A percentile compares a stretch with the other conserved stretches of the same genome.
phyloP scores from a whole-genome alignment of 1,140 invertebrate species.

The Matsumurasca onukii region DNA sequence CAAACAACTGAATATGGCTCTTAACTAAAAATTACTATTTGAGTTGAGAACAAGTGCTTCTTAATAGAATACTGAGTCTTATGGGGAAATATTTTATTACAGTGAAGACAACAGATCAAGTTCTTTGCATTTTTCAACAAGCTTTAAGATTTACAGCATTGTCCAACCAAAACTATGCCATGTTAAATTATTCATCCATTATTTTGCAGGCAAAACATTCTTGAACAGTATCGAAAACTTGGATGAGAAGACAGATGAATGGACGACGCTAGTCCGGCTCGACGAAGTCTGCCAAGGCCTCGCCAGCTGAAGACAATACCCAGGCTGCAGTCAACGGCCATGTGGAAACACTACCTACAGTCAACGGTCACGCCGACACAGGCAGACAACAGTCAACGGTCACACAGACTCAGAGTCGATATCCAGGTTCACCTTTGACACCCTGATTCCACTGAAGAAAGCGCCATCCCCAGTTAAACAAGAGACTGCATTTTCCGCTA shows the following conservation, averaged over 20 bases:
- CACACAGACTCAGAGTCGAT: conserved; percentile 8
- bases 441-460: background rate
- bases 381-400: background rate
- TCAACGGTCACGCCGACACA: background rate
- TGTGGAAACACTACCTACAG: background rate
- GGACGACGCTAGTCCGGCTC: conserved; percentile 62
- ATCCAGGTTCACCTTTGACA: conserved; percentile 1
- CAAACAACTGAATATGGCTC: too few relatives aligned
- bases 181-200: too few relatives aligned
- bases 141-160: too few relatives aligned
- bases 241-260: conserved; percentile 66
- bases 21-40: too few relatives aligned
- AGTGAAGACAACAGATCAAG: too few relatives aligned
- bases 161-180: too few relatives aligned
- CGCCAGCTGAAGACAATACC: too few relatives aligned
- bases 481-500: conserved; percentile 7
- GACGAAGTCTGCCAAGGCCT: background rate
- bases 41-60: too few relatives aligned
- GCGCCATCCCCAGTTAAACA: conserved; percentile 3
- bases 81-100: too few relatives aligned
- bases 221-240: conserved; percentile 81
- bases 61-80: too few relatives aligned
- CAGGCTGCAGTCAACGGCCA: too few relatives aligned
- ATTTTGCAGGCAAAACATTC: conserved; percentile 64
- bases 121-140: too few relatives aligned